phyloP scores from a whole-genome alignment of 1,140 invertebrate genomes.

The Orius insidiosus region DNA sequence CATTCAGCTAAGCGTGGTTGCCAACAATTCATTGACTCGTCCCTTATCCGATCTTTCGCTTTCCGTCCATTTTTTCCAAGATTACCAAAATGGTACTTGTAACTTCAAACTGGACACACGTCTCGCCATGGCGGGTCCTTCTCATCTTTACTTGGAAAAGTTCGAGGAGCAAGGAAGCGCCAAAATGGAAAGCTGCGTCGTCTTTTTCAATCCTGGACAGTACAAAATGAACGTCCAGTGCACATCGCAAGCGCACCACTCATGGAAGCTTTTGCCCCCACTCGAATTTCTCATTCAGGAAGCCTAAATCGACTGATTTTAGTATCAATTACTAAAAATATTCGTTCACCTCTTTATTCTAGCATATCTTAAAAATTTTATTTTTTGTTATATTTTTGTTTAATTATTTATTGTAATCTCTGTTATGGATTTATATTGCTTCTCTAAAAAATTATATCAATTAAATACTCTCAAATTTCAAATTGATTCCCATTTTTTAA shows the following conservation, averaged over 20 bases:
- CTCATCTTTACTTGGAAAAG: conserved; percentile 40
- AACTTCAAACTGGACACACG: conserved; percentile 70
- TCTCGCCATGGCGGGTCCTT: conserved; percentile 63
- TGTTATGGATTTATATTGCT: too few species aligned
- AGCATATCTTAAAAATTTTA: too few species aligned
- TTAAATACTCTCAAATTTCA: too few species aligned
- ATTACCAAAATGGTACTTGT: conserved; percentile 70
- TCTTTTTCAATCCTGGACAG: conserved; percentile 72
- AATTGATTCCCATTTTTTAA: too few species aligned
- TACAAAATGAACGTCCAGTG: conserved; percentile 83
- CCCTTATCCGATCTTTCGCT: conserved; percentile 50
- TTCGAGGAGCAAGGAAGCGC: too few species aligned
- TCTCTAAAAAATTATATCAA: too few species aligned
- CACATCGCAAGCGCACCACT: conserved; percentile 46
- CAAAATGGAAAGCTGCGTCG: conserved; percentile 62
- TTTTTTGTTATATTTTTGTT: too few species aligned
- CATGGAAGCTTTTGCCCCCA: conserved; percentile 67
- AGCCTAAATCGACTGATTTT: too few species aligned
- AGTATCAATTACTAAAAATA: too few species aligned
- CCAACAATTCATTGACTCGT: conserved; percentile 53
- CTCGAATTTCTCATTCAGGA: conserved; percentile 51
- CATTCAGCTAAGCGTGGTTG: conserved; percentile 47
- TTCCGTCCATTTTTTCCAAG: conserved; percentile 71
- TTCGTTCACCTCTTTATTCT: too few species aligned
- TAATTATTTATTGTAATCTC: too few species aligned